Evolutionary conservation across 2,113 vertebrate genomes (phyloP).

Genomic region (human (Homo sapiens)): DNA sequence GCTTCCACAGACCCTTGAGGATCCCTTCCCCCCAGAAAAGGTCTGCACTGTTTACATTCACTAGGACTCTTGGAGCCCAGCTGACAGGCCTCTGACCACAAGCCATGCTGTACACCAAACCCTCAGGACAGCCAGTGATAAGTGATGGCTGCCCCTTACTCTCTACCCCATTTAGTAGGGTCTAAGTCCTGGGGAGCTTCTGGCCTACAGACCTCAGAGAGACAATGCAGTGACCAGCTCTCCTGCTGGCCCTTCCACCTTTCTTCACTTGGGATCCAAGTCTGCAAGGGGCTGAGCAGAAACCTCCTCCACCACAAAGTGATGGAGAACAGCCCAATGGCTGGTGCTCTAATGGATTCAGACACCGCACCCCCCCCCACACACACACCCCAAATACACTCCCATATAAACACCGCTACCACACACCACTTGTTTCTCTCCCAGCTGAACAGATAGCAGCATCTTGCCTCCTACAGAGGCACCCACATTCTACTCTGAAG

Average conservation of each 20-base stretch:
- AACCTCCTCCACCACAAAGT: not conserved
- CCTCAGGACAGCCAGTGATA: not conserved
- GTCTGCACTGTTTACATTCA: not conserved
- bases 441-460: not conserved
- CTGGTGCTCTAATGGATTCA: not conserved
- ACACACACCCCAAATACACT: not conserved
- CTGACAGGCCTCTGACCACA: not conserved
- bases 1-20: not conserved
- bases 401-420: too few relatives aligned
- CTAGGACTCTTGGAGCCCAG: not conserved
- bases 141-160: not conserved
- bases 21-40: not conserved
- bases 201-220: not conserved
- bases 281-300: not conserved
- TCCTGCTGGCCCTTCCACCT: not conserved
- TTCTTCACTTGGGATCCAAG: too few relatives aligned
- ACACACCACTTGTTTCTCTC: not conserved
- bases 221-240: not conserved
- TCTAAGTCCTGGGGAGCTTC: not conserved
- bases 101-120: not conserved
- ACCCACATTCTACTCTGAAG: not conserved
- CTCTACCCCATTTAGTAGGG: not conserved
- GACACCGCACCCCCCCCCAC: not conserved
- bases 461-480: not conserved
- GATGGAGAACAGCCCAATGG: not conserved